Evolutionary conservation across 2,113 vertebrate genomes (phyloP), one percentile per base, ranked within the genome.

Genomic region (Myotis yumanensis): DNA sequence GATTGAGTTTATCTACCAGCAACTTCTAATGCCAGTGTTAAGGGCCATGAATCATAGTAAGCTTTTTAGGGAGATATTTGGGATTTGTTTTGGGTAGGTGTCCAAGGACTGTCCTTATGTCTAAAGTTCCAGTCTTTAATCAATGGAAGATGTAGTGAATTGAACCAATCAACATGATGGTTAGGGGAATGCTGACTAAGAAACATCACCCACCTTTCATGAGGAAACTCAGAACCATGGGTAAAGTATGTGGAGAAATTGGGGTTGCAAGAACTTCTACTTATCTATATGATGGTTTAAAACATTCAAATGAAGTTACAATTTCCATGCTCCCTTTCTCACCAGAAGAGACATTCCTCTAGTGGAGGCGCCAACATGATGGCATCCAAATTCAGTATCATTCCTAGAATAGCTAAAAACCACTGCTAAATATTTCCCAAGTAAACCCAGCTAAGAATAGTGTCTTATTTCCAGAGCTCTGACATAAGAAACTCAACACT

Each of bases 361-460:
- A 83, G 43, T 28, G 35, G 89, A 92, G 82, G 82, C 18, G 2
- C 80, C 93, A 92, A 66, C 20, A 51, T 23, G 72, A 66, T 87
- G 59, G 66, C 32, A n/a, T 72, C 68, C 82, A 51, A 97, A 95
- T 79, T 48, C 57, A 89, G 84, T 79, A 43, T 72, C 79, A n/a
- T 95, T 96, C 92, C 90, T 68, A 75, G 95, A 96, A 96, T 79
- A 96, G 85, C 69, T 86, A 85, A 77, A 43, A 66, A 46, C 90
- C 82, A 80, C 37, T 71, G 92, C 69, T 73, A 92, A 95, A 54
- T 88, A 93, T 62, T 96, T 94, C 51, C 62, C 82, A 68, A 96
- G 85, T 88, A 95, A 86, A 48, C 90, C 37, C n/a, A 77, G 88
- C 92, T 95, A 95, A 97, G 92, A 97, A 96, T 95, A 97, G 95